These are phyloP conservation scores for Ondatra zibethicus DNA, from an alignment of 2,113 vertebrate genomes.

Conservation along the genomic window DNA sequence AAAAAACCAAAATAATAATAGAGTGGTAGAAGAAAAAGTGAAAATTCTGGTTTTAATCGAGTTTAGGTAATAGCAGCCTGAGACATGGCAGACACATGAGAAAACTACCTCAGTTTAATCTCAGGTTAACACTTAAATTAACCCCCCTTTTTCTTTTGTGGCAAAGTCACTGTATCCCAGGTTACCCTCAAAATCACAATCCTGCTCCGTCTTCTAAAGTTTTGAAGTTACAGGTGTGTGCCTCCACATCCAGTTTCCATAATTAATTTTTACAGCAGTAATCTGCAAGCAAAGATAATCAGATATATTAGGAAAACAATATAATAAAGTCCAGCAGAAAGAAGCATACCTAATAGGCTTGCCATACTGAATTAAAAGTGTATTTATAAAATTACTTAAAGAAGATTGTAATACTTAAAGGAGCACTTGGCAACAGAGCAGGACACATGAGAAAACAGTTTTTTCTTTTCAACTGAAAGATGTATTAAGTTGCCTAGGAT, in stretches of 20 bases:
- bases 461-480: background rate
- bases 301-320: background rate
- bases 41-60: background rate
- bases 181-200: background rate
- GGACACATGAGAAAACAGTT: background rate
- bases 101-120: background rate
- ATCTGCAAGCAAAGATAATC: slow-evolving; percentile 1
- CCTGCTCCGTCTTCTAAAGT: background rate
- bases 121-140: background rate
- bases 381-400: too few relatives aligned
- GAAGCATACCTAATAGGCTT: background rate
- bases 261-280: background rate
- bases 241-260: background rate
- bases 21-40: background rate
- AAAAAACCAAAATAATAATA: too few relatives aligned
- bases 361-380: too few relatives aligned
- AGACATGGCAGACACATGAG: background rate
- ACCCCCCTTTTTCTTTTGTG: background rate
- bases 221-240: background rate
- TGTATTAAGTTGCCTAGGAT: background rate
- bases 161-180: background rate
- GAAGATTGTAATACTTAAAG: slow-evolving; percentile 22
- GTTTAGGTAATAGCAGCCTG: background rate
- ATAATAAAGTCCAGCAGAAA: background rate
- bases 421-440: background rate